Conservation (phyloP, 1,140 invertebrate species). For the Aricia agestis region DNA sequence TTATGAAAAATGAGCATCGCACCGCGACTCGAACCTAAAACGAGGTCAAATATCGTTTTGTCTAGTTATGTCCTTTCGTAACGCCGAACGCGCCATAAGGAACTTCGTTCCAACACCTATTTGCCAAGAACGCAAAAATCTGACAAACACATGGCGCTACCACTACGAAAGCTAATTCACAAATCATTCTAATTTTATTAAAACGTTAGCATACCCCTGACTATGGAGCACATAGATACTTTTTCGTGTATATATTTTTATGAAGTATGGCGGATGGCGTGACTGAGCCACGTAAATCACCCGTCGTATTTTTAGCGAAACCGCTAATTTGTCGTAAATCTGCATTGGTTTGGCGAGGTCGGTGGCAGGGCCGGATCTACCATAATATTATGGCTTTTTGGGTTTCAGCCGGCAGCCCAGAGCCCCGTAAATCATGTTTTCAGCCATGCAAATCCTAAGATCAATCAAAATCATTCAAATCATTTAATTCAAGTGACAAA, state of each 20-base stretch:
- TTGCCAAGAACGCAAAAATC: too few relatives aligned
- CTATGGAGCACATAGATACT: constrained; percentile 37
- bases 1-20: too few relatives aligned
- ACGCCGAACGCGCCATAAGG: too few relatives aligned
- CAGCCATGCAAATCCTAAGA: too few relatives aligned
- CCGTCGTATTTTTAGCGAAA: constrained; percentile 52
- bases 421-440: not conserved
- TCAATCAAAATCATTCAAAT: too few relatives aligned
- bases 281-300: constrained; percentile 49
- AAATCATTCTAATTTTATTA: not conserved
- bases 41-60: too few relatives aligned
- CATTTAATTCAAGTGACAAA: too few relatives aligned
- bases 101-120: too few relatives aligned
- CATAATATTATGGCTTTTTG: not conserved
- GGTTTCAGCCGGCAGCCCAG: not conserved
- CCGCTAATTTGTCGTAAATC: constrained; percentile 57
- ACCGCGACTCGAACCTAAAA: too few relatives aligned
- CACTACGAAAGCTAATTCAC: not conserved
- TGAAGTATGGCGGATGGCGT: constrained; percentile 38
- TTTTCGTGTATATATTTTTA: constrained; percentile 38
- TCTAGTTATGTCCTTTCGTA: too few relatives aligned
- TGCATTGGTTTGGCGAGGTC: constrained; percentile 32
- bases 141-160: not conserved
- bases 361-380: constrained; percentile 33
- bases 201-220: constrained; percentile 27